phyloP scores from a whole-genome alignment of 2,113 vertebrate species.

The Leuciscus idus region DNA sequence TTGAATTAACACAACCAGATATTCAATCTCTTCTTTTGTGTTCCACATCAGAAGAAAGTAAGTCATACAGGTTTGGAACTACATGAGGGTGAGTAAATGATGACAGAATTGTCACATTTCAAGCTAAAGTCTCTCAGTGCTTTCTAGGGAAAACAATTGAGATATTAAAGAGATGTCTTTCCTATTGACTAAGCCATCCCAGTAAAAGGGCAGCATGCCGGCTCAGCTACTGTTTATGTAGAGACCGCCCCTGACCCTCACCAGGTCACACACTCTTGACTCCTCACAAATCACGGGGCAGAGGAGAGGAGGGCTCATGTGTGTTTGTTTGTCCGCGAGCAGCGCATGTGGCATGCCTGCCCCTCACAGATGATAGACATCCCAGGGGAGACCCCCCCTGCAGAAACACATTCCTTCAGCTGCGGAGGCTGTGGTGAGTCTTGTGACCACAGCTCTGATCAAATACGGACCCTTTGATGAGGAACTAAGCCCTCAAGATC shows the following conservation, averaged over 20 bases:
- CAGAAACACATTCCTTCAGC: conserved; percentile 32
- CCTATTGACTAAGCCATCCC: conserved; percentile 47
- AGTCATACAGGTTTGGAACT: neutral
- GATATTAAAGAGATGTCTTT: neutral
- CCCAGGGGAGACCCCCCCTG: conserved; percentile 25
- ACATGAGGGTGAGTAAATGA: neutral
- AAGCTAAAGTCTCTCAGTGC: neutral
- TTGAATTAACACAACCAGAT: neutral
- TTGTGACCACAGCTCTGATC: conserved; percentile 34
- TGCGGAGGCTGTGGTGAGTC: conserved; percentile 24
- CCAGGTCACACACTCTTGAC: conserved; percentile 56
- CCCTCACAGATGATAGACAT: conserved; percentile 21
- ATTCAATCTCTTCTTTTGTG: neutral
- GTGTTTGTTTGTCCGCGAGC: conserved; percentile 20
- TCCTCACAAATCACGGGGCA: conserved; percentile 36
- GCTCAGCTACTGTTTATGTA: conserved; percentile 64
- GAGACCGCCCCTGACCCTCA: conserved; percentile 59
- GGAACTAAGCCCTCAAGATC: conserved; percentile 28
- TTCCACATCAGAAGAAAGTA: neutral
- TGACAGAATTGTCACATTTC: neutral
- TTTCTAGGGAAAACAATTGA: neutral
- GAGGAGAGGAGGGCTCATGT: conserved; percentile 48
- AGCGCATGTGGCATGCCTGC: neutral
- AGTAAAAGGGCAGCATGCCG: conserved; percentile 56
- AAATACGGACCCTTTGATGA: conserved; percentile 33